Base-by-base conservation (phyloP, 2,888 invertebrate genomes). In the Campaea margaritaria region DNA sequence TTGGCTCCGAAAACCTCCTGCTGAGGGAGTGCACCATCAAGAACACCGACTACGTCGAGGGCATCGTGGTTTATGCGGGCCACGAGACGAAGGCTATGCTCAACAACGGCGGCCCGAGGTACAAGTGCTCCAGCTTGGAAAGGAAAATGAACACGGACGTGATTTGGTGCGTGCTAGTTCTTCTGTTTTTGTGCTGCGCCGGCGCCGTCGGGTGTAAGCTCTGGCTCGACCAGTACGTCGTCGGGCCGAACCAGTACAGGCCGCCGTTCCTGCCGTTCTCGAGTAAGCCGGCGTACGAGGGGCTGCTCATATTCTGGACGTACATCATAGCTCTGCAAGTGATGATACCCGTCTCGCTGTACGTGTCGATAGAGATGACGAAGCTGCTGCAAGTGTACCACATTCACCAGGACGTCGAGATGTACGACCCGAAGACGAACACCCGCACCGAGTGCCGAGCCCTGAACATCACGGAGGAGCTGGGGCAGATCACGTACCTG, bases 51-150 rank as follows among this genome's bases (percentile, higher is more conserved):
- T 99, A 95, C 85, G 95, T 99, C 41, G 99, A 99, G 85, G 99
- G 99, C 58, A 96, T 99, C 80, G 98, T 99, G 48, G 96, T 99
- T 53, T 99, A 99, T 93, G 98, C 98, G 68, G 96, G 99, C 59
- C 98, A 98, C 86, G 99, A 99, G 93, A 99, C 99, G 13, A 99
- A 99, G 91, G 97, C 99, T 14, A 97, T 99, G 97, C 94, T 99
- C 65, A 99, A 99, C 89, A 99, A 99, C 87, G 97, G 98, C 69
- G 98, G 98, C 43, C 98, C 98, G 60, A 94, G 98, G 45, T 97
- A 96, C 89, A 99, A 98, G 90, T 95, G 98, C 73, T 98, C 98
- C 54, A 95, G 96, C 67, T 93, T 99, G 73, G 99, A 99, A 87
- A 95, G 96, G 68, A 96, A 96, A 86, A 98, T 99, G 96, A 99